Evolutionary conservation across 2,888 invertebrate species (phyloP).

Genomic region (Trypoxylon attenuatum): DNA sequence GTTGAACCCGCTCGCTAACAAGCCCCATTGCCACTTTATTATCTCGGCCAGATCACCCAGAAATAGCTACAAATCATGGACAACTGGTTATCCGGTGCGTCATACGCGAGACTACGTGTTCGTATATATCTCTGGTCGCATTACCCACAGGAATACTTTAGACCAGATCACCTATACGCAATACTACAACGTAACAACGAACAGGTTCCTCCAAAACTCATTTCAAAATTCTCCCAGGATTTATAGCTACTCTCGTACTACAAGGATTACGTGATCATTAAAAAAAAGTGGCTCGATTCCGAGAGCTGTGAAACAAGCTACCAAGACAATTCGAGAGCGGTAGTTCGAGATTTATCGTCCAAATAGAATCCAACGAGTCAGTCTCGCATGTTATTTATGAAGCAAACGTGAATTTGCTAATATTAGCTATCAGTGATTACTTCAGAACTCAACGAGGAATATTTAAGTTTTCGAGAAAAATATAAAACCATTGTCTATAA

Average conservation of each 20-base stretch:
- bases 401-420: neutral
- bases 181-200: slow-evolving; percentile 25
- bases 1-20: slow-evolving; percentile 69
- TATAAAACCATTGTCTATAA: too few relatives aligned
- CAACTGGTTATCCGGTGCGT: slow-evolving; percentile 67
- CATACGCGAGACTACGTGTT: slow-evolving; percentile 53
- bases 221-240: slow-evolving; percentile 10
- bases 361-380: neutral
- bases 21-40: slow-evolving; percentile 74
- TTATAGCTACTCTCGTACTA: slow-evolving; percentile 15
- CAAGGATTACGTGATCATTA: slow-evolving; percentile 7
- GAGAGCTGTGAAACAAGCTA: too few relatives aligned
- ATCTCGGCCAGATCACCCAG: slow-evolving; percentile 69
- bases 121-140: slow-evolving; percentile 30
- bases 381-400: neutral
- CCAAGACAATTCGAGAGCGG: too few relatives aligned
- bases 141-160: slow-evolving; percentile 39
- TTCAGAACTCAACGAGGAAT: too few relatives aligned
- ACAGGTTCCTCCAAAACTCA: slow-evolving; percentile 27
- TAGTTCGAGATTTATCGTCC: too few relatives aligned
- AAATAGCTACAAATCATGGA: slow-evolving; percentile 71
- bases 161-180: slow-evolving; percentile 31
- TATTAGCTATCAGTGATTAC: too few relatives aligned
- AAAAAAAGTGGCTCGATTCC: neutral
- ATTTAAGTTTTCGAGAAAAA: too few relatives aligned